Evolutionary conservation across 2,113 vertebrate genomes (phyloP).

Genomic region (Ramphastos sulfuratus): DNA sequence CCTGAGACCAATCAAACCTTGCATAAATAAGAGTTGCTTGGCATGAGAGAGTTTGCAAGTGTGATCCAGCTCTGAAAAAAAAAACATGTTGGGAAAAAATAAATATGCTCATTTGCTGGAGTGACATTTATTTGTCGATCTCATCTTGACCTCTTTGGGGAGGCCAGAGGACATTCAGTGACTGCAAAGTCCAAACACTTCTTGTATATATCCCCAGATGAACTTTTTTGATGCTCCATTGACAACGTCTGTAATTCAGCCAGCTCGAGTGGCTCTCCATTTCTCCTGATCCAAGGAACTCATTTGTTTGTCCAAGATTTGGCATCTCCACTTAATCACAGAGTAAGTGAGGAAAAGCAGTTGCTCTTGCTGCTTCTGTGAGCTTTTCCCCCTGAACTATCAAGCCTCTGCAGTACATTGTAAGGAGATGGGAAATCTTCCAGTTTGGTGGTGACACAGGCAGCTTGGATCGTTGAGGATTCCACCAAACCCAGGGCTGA

Average conservation of each 20-base stretch:
- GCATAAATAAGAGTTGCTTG: not conserved
- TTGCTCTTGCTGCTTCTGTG: conserved; percentile 41
- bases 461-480: not conserved
- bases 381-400: not conserved
- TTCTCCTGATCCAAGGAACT: conserved; percentile 43
- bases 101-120: conserved; percentile 37
- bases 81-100: not conserved
- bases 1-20: conserved; percentile 23
- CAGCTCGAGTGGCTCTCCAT: conserved; percentile 43
- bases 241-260: conserved; percentile 29
- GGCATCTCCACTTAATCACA: conserved; percentile 38
- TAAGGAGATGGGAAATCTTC: not conserved
- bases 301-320: conserved; percentile 53
- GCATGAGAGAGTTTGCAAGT: not conserved
- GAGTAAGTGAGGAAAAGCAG: conserved; percentile 63
- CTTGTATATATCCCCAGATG: conserved; percentile 53
- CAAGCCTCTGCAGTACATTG: not conserved
- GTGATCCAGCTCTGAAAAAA: conserved; percentile 18
- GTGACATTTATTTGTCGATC: conserved; percentile 21
- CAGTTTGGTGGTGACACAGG: not conserved
- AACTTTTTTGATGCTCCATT: conserved; percentile 46
- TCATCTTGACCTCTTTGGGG: conserved; percentile 37
- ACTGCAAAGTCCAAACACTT: conserved; percentile 38
- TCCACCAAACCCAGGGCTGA: not conserved
- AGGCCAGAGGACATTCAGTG: conserved; percentile 47